Conservation (phyloP, 2,888 invertebrate species). For the Julus scanicus region DNA sequence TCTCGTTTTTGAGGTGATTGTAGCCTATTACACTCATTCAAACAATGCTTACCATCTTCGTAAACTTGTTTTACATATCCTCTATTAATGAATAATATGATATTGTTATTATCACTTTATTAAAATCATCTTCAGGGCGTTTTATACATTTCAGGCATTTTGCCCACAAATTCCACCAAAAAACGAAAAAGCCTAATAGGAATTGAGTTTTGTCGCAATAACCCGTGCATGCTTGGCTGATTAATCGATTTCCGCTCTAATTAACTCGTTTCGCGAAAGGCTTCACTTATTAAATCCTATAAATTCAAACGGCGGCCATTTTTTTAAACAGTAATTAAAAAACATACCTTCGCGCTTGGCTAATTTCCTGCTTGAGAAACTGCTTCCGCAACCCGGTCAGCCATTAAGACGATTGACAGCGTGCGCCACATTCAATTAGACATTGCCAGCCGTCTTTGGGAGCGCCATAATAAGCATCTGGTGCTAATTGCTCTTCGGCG, state of each 20-base stretch:
- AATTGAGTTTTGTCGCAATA: background rate
- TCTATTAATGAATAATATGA: too few relatives aligned
- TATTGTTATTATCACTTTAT: too few relatives aligned
- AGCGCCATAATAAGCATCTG: conserved; percentile 37
- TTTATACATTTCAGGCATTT: too few relatives aligned
- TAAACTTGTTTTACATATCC: too few relatives aligned
- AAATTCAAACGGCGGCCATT: background rate
- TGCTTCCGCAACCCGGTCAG: background rate
- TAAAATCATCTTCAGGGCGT: too few relatives aligned
- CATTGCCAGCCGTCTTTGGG: background rate
- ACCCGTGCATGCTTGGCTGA: background rate
- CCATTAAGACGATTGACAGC: conserved; percentile 8
- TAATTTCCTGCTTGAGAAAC: background rate
- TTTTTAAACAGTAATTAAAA: background rate
- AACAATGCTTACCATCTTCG: too few relatives aligned
- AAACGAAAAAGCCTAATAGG: background rate
- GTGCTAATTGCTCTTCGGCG: conserved; percentile 16
- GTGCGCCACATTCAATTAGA: conserved; percentile 17
- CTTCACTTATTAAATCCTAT: conserved; percentile 11
- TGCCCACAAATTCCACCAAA: too few relatives aligned
- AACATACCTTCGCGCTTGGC: background rate
- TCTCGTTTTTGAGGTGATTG: too few relatives aligned
- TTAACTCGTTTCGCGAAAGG: background rate
- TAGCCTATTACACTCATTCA: too few relatives aligned
- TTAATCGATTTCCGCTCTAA: background rate